Evolutionary conservation across 2,888 invertebrate species (phyloP), one percentile per base, ranked within the genome.

Genomic region (Masnerella sp.): DNA sequence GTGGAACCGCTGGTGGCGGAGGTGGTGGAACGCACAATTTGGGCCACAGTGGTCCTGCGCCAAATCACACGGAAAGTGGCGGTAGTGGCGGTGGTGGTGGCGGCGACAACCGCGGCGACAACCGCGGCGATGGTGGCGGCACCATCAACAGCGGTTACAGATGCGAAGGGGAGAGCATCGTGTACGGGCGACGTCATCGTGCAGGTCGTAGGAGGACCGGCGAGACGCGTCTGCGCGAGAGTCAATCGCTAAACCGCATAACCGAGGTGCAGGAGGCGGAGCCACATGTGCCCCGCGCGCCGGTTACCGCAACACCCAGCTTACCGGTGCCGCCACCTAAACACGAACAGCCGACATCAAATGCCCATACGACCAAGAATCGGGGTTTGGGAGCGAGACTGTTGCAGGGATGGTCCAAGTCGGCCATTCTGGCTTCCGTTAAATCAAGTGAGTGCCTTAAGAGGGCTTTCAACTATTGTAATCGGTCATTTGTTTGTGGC

Each of bases 241-340:
- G 94, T 79, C 95, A 95, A 83, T 95, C 95, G 18, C 88, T 95
- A 71, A 95, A 95, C 87, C 91, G 95, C 75, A 95, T 95, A 76
- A 95, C 95, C 11, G 95, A 95, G 88, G 95, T 95, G 77, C 94
- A 95, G 87, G 95, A 95, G 85, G 93, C 92, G 58, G 91, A 88
- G 30, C 86, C 85, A 0, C 81, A 83, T 0, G 70, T 72, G 34
- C 51, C 80, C 5, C 81, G 80, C 2, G 1, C 58, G 5, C 25
- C 64, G 0, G 49, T 42, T 7, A 43, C 47, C 0, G 51, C 67
- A 11, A 61, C 62, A 17, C 52, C 68, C 14, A 68, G 59, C 9
- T 28, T 64, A 5, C 71, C 71, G 2, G 12, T 52, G 18, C 8
- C 18, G 14, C 42, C 51, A 34, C 14, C 62, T n/a, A 70, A 59